Base-by-base conservation (phyloP, 2,113 vertebrate species). In the Neomonachus schauinslandi region DNA sequence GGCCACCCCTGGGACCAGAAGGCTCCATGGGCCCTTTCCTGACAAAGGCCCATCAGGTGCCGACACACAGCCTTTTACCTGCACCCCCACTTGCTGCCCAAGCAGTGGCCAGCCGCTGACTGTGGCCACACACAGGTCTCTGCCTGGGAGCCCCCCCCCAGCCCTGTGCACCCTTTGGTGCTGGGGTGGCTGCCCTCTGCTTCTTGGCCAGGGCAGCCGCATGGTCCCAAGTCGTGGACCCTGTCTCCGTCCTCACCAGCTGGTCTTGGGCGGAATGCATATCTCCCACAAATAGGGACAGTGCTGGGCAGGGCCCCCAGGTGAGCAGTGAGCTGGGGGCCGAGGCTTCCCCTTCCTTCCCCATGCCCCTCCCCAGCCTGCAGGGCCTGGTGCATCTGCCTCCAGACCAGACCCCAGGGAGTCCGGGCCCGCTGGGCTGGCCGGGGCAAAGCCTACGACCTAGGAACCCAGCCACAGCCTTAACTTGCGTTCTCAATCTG, bases 401-500 rank as follows among this genome's bases (percentile, higher is more conserved):
- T 31, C 49, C 15, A 4, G 31, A 14, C 74, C 81, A 16, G 22
- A 63, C 42, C 19, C 15, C 39, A 0, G 5, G 22, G 67, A 21
- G 36, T 63, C 33, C 94, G 42, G 72, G 18, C 42, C 26, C 13
- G 7, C 19, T 8, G 0, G 28, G 7, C 19, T 8, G 0, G 28
- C n/a, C 19, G 24, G 18, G 71, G 13, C 81, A 33, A n/a, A 26
- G 72, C 61, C 72, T 1, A 1, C 53, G 14, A 4, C 71, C 82
- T 2, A 4, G 26, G 57, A 6, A 9, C 61, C 76, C 28, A 5
- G 28, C 28, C 36, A 4, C 16, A 18, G 16, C 1, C 31, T 1
- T 1, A 2, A 2, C 22, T 1, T 8, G 0, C 3, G 5, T 5
- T 10, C 36, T 0, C 7, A 5, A 0, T 6, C 63, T 33, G 26